These are phyloP conservation scores for Drosophila orena DNA, from an alignment of 1,140 invertebrate genomes.

Conservation along the genomic window DNA sequence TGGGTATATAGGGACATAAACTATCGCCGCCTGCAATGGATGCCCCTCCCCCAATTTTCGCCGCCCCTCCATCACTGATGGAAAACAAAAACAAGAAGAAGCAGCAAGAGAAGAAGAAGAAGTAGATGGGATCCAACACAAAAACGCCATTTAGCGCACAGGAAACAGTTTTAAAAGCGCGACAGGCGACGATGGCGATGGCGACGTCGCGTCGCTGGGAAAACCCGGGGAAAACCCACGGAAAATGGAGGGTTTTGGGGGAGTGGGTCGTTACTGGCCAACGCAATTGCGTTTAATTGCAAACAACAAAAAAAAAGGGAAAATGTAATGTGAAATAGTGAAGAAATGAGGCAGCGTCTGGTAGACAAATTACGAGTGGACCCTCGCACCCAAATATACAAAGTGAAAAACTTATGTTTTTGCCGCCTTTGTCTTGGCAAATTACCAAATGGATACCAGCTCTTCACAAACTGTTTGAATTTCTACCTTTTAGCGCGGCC, in stretches of 20 bases:
- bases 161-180: slow-evolving; percentile 80
- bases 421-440: slow-evolving; percentile 56
- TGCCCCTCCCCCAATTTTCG: background rate
- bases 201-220: slow-evolving; percentile 54
- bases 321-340: slow-evolving; percentile 34
- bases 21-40: slow-evolving; percentile 27
- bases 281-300: slow-evolving; percentile 82
- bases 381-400: slow-evolving; percentile 34
- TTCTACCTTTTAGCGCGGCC: slow-evolving; percentile 32
- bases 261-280: slow-evolving; percentile 21
- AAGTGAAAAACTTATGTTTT: slow-evolving; percentile 54
- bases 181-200: slow-evolving; percentile 49
- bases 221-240: slow-evolving; percentile 12
- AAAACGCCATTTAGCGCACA: slow-evolving; percentile 81
- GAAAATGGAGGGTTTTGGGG: background rate
- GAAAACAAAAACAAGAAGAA: slow-evolving; percentile 40
- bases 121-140: slow-evolving; percentile 62
- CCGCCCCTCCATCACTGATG: slow-evolving; percentile 7
- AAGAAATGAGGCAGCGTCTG: slow-evolving; percentile 42
- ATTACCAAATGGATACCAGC: slow-evolving; percentile 66
- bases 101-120: slow-evolving; percentile 24
- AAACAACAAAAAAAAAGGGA: slow-evolving; percentile 21
- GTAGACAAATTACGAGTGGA: slow-evolving; percentile 64
- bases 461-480: slow-evolving; percentile 59
- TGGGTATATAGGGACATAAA: slow-evolving; percentile 59